Evolutionary conservation across 2,113 vertebrate genomes (phyloP).

Genomic region (Mustela lutreola): DNA sequence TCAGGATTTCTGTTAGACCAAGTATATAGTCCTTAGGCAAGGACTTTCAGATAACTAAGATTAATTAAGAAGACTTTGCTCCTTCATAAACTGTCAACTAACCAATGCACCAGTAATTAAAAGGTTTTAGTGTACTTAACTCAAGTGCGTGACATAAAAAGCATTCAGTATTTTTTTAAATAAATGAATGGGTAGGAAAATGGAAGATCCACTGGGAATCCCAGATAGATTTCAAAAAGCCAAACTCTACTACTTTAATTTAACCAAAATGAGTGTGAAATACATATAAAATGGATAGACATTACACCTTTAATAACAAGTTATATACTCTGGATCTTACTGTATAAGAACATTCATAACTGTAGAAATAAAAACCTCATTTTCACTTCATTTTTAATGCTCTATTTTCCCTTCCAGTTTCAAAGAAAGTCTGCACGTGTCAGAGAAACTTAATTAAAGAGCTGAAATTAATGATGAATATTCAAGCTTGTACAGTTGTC

Average conservation of each 20-base stretch:
- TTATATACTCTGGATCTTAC: slow-evolving; percentile 2
- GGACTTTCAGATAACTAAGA: neutral
- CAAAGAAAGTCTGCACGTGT: slow-evolving; percentile 52
- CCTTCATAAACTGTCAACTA: neutral
- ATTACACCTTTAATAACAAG: slow-evolving; percentile 44
- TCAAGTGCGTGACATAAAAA: neutral
- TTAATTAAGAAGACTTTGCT: slow-evolving; percentile 24
- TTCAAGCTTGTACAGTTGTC: slow-evolving; percentile 51
- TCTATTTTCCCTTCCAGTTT: slow-evolving; percentile 70
- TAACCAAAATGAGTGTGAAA: slow-evolving; percentile 23
- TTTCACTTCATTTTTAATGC: slow-evolving; percentile 62
- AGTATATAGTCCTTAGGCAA: neutral
- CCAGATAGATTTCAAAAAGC: neutral
- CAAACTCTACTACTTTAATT: slow-evolving; percentile 19
- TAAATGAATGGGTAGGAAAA: slow-evolving; percentile 20
- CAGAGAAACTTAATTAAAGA: slow-evolving; percentile 60
- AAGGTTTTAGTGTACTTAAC: neutral
- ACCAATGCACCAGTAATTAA: neutral
- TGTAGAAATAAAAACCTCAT: slow-evolving; percentile 15
- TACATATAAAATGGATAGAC: neutral
- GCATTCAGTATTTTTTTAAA: neutral
- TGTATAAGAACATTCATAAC: slow-evolving; percentile 24
- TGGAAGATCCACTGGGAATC: neutral
- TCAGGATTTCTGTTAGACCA: neutral
- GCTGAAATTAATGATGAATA: slow-evolving; percentile 58